Percentiles rank a stretch among this genome's conserved stretches.
These are phyloP conservation scores for Leptoclinus maculatus DNA, from an alignment of 2,797 vertebrate genomes.

Conservation along the genomic window DNA sequence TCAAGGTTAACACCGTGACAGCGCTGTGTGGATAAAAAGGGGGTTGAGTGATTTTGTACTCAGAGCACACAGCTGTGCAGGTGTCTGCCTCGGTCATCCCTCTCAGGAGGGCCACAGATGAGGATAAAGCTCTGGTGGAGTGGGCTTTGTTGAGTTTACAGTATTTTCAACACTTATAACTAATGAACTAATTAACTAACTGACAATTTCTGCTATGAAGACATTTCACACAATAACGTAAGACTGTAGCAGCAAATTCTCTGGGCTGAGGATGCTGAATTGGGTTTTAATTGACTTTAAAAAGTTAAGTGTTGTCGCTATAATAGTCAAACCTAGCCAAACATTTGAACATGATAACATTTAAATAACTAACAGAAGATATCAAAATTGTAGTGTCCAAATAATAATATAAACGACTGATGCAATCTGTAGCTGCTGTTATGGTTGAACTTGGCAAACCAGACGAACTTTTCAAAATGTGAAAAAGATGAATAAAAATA, in stretches of 20 bases:
- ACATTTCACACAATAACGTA: not conserved
- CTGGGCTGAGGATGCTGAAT: not conserved
- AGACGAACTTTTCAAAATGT: conserved; percentile 15
- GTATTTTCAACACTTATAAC: not conserved
- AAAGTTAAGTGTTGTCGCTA: not conserved
- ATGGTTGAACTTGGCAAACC: not conserved
- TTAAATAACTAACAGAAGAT: not conserved
- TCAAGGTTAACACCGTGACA: no score
- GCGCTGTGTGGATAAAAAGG: not conserved
- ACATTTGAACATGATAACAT: not conserved
- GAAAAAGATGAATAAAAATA: conserved; percentile 4
- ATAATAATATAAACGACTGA: not conserved
- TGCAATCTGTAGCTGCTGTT: not conserved
- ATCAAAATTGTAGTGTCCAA: not conserved
- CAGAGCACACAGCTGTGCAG: not conserved
- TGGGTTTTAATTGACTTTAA: not conserved
- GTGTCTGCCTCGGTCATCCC: not conserved
- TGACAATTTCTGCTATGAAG: not conserved
- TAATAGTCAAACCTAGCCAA: not conserved
- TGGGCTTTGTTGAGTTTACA: not conserved
- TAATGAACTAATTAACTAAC: not conserved
- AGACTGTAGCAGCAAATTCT: not conserved
- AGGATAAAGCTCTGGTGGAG: not conserved
- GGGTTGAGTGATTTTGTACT: not conserved
- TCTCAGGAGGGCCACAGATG: not conserved